phyloP scores from a whole-genome alignment of 2,888 invertebrate genomes.

The Elegia similella region DNA sequence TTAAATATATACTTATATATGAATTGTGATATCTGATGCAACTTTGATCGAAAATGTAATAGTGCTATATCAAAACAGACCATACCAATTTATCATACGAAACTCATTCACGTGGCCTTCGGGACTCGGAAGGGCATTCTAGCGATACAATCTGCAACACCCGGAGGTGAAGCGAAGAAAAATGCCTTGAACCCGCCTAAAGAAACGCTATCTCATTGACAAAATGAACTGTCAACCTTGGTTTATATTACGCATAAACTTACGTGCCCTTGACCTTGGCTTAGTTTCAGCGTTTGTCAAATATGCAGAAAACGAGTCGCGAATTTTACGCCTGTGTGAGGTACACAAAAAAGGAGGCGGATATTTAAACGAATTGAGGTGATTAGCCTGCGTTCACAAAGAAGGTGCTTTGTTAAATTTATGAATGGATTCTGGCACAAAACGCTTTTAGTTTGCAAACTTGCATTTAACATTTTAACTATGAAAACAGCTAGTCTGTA shows the following conservation, averaged over 20 bases:
- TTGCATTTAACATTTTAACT: no score
- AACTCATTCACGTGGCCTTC: background rate
- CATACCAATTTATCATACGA: background rate
- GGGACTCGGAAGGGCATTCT: slow-evolving; percentile 14
- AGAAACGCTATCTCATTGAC: slow-evolving; percentile 50
- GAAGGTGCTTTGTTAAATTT: no score
- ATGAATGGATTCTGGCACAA: no score
- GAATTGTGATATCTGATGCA: background rate
- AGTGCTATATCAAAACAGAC: background rate
- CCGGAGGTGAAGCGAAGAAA: slow-evolving; percentile 25
- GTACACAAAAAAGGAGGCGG: background rate
- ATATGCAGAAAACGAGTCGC: background rate
- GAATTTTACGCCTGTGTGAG: background rate
- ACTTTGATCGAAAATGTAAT: background rate
- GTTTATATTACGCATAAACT: slow-evolving; percentile 48
- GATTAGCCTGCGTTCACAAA: no score
- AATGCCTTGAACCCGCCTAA: slow-evolving; percentile 25
- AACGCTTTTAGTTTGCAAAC: no score
- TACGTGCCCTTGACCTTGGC: slow-evolving; percentile 48
- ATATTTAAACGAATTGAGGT: background rate
- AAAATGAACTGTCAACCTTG: slow-evolving; percentile 47
- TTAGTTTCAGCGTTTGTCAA: slow-evolving; percentile 31
- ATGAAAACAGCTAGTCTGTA: no score
- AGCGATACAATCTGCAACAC: slow-evolving; percentile 25
- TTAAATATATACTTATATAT: no score